Percentiles rank a stretch among this genome's conserved stretches.
phyloP scores from a whole-genome alignment of 2,888 invertebrate genomes.

The Cephalotes varians region DNA sequence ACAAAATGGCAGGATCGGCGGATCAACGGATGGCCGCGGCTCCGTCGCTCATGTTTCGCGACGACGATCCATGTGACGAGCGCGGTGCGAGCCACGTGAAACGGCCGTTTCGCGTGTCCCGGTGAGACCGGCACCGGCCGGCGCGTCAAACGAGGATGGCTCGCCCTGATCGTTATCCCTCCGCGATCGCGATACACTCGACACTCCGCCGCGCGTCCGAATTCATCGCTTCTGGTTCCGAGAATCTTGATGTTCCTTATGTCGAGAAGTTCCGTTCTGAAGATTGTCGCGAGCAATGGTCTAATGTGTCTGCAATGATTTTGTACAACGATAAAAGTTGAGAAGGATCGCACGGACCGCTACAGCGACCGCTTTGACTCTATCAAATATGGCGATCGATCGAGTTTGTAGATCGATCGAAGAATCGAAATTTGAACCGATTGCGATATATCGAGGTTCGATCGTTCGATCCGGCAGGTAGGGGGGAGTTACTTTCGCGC shows the following conservation, averaged over 20 bases:
- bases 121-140: slow-evolving; percentile 2
- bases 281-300: neutral
- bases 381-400: neutral
- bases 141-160: neutral
- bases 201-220: neutral
- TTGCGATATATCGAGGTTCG: neutral
- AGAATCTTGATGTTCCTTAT: too few species aligned
- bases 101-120: slow-evolving; percentile 11
- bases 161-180: neutral
- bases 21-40: neutral
- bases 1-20: neutral
- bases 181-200: neutral
- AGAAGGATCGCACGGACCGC: neutral
- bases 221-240: neutral
- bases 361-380: neutral
- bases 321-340: neutral
- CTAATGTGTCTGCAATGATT: neutral
- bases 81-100: slow-evolving; percentile 14
- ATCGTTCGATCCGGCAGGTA: too few species aligned
- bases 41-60: neutral
- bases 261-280: too few species aligned
- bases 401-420: too few species aligned
- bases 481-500: neutral
- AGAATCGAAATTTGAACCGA: neutral
- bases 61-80: neutral